These are phyloP conservation scores for Metridium senile DNA, from an alignment of 92 coral and sea anemone species.

Conservation along the genomic window DNA sequence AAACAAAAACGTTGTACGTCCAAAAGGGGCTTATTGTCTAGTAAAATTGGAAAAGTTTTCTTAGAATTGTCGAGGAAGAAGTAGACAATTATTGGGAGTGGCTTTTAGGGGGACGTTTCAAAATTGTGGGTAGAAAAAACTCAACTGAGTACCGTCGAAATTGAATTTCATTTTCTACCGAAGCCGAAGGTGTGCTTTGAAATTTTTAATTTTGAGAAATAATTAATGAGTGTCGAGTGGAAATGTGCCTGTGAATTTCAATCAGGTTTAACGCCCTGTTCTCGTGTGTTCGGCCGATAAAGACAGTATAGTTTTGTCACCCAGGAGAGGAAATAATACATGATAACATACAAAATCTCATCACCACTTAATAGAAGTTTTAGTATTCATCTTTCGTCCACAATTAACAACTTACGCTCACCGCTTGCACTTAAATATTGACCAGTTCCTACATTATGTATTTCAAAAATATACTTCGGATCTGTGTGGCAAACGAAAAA, in stretches of 20 bases:
- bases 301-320: neutral
- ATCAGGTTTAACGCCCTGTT: neutral
- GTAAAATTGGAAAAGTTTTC: neutral
- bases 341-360: neutral
- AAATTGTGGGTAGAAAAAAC: neutral
- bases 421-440: neutral
- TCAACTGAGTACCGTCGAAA: neutral
- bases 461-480: neutral
- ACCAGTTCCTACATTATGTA: neutral
- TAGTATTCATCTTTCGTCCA: neutral
- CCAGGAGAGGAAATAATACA: neutral
- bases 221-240: neutral
- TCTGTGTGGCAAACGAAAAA: neutral
- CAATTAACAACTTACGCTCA: neutral
- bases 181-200: neutral
- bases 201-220: slow-evolving; percentile 12
- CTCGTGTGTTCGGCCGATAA: neutral
- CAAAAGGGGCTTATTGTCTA: neutral
- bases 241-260: neutral
- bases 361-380: neutral
- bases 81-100: neutral
- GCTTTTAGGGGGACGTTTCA: neutral
- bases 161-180: neutral
- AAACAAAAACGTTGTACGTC: neutral
- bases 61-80: neutral